Base-by-base conservation (phyloP, 2,888 invertebrate genomes). In the Ectropis crepuscularia region DNA sequence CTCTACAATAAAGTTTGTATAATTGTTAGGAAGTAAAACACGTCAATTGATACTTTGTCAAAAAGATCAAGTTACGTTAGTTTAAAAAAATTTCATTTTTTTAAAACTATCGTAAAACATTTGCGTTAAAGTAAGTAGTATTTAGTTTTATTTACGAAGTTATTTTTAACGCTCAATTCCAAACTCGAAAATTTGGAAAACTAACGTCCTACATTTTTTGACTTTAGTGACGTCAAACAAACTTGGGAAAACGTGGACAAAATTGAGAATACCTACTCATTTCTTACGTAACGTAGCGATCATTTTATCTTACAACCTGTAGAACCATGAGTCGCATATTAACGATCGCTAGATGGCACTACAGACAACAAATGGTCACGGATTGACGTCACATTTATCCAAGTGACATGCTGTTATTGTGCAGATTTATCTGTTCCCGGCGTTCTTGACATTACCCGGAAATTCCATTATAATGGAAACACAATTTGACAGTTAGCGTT, bases 381-480 rank as follows among this genome's bases (percentile, higher is more conserved):
- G 87, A 90, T 90, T 88, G 90, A 91, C 88, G 89, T 87, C 83
- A 86, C 90, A 91, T 91, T 89, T 88, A 89, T 90, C 87, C 78
- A 77, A 71, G 74, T 83, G 88, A 87, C 88, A 77, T 85, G 73
- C 79, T 83, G 85, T 88, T 88, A 85, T 85, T 82, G 85, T 83
- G 80, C 83, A 87, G 88, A 90, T 90, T 88, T 89, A 90, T 91
- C 86, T 88, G 85, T 85, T 84, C 86, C 85, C 83, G 88, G 86
- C 86, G 77, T 86, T 84, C 86, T 85, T 84, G 88, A 87, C 86
- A 78, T 77, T 73, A 83, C 80, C 78, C 81, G 87, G 85, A 88
- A 88, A 89, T 84, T 79, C 82, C 80, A 85, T 87, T 89, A 88
- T 85, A 86, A 87, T 86, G 77, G 82, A 74, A 77, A 79, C 74